Evolutionary conservation across 2,113 vertebrate genomes (phyloP).

Genomic region (Vicugna pacos): DNA sequence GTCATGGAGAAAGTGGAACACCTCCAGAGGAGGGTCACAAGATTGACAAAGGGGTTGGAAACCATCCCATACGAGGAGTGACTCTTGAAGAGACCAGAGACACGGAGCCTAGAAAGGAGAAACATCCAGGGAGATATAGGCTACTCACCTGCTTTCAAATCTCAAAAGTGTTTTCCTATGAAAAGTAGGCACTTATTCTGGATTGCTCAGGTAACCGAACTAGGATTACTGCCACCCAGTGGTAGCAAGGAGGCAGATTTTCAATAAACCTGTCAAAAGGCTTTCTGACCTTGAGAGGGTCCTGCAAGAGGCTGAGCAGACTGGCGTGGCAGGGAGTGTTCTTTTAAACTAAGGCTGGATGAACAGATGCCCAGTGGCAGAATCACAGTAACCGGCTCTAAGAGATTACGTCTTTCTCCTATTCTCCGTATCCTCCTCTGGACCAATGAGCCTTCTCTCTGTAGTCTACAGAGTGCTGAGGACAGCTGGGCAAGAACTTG

Average conservation of each 20-base stretch:
- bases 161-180: not conserved
- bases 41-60: not conserved
- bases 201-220: not conserved
- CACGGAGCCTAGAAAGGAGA: not conserved
- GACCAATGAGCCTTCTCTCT: not conserved
- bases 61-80: not conserved
- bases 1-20: slow-evolving; percentile 18
- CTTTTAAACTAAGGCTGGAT: not conserved
- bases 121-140: not conserved
- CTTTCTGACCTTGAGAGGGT: slow-evolving; percentile 56
- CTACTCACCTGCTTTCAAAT: not conserved
- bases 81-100: slow-evolving; percentile 34
- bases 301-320: not conserved
- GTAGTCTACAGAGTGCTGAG: not conserved
- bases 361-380: not conserved
- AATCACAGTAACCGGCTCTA: not conserved
- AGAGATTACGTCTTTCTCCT: not conserved
- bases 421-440: not conserved
- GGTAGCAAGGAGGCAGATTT: slow-evolving; percentile 38
- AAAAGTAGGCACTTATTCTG: not conserved
- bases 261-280: not conserved
- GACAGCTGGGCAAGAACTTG: not conserved
- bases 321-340: not conserved
- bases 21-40: not conserved
- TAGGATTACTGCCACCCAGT: slow-evolving; percentile 54